Evolutionary conservation across 2,113 vertebrate genomes (phyloP), one percentile per base, ranked within the genome.

Genomic region (Ciconia boyciana): DNA sequence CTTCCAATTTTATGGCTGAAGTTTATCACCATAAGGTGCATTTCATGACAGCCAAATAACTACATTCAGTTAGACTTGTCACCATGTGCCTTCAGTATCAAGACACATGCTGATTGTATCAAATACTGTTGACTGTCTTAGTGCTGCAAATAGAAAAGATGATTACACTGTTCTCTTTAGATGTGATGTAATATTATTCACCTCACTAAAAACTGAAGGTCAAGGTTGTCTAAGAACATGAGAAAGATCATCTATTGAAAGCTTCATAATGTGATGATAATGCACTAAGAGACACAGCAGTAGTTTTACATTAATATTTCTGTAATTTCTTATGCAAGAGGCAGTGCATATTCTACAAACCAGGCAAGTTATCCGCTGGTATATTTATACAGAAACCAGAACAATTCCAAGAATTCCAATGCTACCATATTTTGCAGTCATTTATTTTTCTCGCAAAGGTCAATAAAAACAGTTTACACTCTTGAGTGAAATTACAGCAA

Each of bases 51-150:
- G 98, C 90, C 94, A 97, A 98, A 98, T 98, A 98, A 98, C 98
- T 98, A 98, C 98, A 98, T 98, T 98, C 98, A 98, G 98, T 98
- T 98, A 98, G 98, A 97, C 97, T 97, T 98, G 98, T 98, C 98
- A 98, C 98, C 98, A 98, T 97, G 98, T 98, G 97, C 98, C 98
- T 98, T 98, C 97, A 69, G 82, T 98, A 98, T 98, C 98, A 98
- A 98, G 98, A 98, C 98, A 98, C 98, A 98, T 98, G 98, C 98
- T 98, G 98, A 98, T 98, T 98, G 98, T 98, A 98, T 98, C 98
- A 98, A 98, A 97, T 96, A 89, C 96, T 96, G 97, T 98, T 98
- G 98, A 98, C 98, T 98, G 98, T 98, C 98, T 98, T 97, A 98
- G 96, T 92, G 95, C 96, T 94, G 96, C 86, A 87, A 98, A 98